Percentiles rank a stretch among this genome's conserved stretches.
Conservation (phyloP, 2,888 invertebrate species). For the Ptilodon capucinus region DNA sequence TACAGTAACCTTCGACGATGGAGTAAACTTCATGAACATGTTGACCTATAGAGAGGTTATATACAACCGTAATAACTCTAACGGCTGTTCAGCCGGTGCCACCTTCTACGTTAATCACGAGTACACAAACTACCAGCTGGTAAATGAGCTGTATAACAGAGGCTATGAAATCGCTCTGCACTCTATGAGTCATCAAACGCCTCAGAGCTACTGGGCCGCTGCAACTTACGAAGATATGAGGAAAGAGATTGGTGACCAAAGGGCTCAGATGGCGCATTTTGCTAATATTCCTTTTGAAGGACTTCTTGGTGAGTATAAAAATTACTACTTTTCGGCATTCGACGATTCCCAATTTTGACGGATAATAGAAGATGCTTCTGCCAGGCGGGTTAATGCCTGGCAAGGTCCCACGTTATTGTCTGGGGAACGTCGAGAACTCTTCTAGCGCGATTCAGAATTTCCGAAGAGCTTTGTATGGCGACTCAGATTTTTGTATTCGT, state of each 20-base stretch:
- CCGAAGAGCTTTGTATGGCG: too few relatives aligned
- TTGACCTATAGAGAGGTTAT: conserved; percentile 79
- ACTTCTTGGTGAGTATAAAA: conserved; percentile 53
- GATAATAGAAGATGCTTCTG: too few relatives aligned
- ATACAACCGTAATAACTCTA: conserved; percentile 81
- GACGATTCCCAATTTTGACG: too few relatives aligned
- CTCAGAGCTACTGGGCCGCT: conserved; percentile 82
- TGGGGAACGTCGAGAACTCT: too few relatives aligned
- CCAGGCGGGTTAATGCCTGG: too few relatives aligned
- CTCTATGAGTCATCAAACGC: conserved; percentile 83
- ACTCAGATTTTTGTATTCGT: too few relatives aligned
- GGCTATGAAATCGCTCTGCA: conserved; percentile 88
- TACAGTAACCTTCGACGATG: conserved; percentile 86
- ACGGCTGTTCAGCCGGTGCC: conserved; percentile 83
- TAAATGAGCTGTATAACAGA: conserved; percentile 82
- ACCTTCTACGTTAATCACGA: conserved; percentile 89
- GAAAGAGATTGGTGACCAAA: conserved; percentile 84
- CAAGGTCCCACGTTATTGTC: too few relatives aligned
- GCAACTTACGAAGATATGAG: conserved; percentile 74
- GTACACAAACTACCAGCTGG: conserved; percentile 85
- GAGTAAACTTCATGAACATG: conserved; percentile 79
- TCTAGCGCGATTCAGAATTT: too few relatives aligned
- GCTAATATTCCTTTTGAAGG: conserved; percentile 75
- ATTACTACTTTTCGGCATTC: not conserved
- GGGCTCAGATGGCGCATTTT: conserved; percentile 70